A percentile compares a stretch with the other conserved stretches of the same genome.
These are phyloP conservation scores for Craseonycteris thonglongyai DNA, from an alignment of 2,113 vertebrate species.

Conservation along the genomic window DNA sequence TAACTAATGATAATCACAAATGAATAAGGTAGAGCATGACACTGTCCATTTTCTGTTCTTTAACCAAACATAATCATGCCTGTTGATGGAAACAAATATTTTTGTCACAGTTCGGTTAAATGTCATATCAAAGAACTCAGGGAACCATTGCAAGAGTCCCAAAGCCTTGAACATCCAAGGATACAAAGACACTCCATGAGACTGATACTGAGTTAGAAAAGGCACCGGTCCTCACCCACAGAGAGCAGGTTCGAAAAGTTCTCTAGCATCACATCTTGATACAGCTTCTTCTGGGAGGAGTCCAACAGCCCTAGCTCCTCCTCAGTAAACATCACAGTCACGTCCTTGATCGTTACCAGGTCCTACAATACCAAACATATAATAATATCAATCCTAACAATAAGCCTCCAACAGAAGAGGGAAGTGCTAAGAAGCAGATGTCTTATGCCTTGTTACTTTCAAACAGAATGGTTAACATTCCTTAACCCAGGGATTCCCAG, in stretches of 20 bases:
- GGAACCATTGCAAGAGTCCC: not conserved
- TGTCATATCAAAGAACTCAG: no score
- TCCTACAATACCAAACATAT: not conserved
- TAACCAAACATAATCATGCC: not conserved
- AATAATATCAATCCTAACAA: no score
- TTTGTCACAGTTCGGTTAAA: not conserved
- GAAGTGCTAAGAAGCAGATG: not conserved
- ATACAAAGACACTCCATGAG: not conserved
- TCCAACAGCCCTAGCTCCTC: conserved; percentile 23
- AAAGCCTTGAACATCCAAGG: not conserved
- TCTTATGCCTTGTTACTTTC: not conserved
- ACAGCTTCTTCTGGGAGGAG: not conserved
- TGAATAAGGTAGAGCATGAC: not conserved
- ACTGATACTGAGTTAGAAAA: not conserved
- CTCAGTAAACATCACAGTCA: not conserved
- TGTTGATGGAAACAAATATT: not conserved
- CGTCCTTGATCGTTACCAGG: not conserved
- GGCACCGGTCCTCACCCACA: not conserved
- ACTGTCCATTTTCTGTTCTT: not conserved
- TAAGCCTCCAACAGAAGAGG: not conserved
- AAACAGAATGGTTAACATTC: not conserved
- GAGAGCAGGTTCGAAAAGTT: conserved; percentile 40
- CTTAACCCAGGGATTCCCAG: no score
- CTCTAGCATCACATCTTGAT: conserved; percentile 26
- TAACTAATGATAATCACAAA: not conserved